These are phyloP conservation scores for Cybosia mesomella DNA, from an alignment of 2,888 invertebrate genomes.

Conservation along the genomic window DNA sequence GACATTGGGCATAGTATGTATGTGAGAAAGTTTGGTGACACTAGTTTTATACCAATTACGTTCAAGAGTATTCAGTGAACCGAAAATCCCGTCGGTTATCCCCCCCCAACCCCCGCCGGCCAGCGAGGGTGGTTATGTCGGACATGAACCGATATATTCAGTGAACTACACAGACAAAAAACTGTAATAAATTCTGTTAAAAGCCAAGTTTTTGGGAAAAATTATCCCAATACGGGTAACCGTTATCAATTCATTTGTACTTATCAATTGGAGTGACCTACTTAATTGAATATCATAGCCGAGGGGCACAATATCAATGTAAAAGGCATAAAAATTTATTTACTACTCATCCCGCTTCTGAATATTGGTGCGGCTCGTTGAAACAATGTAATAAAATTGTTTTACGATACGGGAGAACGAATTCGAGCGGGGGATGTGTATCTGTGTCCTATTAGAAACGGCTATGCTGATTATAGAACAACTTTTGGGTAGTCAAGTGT, in stretches of 20 bases:
- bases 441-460: constrained; percentile 26
- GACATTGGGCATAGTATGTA: too few relatives aligned
- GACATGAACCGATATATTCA: too few relatives aligned
- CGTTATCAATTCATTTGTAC: constrained; percentile 39
- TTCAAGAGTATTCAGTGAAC: too few relatives aligned
- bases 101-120: too few relatives aligned
- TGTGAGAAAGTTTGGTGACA: too few relatives aligned
- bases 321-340: constrained; percentile 71
- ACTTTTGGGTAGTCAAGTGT: not conserved
- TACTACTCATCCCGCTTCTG: constrained; percentile 59
- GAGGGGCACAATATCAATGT: constrained; percentile 58
- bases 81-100: too few relatives aligned
- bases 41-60: too few relatives aligned
- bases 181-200: not conserved
- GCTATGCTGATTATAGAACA: constrained; percentile 9
- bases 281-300: constrained; percentile 50
- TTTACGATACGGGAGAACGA: constrained; percentile 41
- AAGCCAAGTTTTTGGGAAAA: not conserved
- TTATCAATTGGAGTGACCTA: constrained; percentile 41
- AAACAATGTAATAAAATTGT: constrained; percentile 41
- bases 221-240: constrained; percentile 33
- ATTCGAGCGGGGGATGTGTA: constrained; percentile 36
- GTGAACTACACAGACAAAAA: not conserved
- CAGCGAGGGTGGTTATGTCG: too few relatives aligned
- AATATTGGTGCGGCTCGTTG: constrained; percentile 32